Base-by-base conservation (phyloP, 1,140 invertebrate genomes). In the Xylocopa sonorina region DNA sequence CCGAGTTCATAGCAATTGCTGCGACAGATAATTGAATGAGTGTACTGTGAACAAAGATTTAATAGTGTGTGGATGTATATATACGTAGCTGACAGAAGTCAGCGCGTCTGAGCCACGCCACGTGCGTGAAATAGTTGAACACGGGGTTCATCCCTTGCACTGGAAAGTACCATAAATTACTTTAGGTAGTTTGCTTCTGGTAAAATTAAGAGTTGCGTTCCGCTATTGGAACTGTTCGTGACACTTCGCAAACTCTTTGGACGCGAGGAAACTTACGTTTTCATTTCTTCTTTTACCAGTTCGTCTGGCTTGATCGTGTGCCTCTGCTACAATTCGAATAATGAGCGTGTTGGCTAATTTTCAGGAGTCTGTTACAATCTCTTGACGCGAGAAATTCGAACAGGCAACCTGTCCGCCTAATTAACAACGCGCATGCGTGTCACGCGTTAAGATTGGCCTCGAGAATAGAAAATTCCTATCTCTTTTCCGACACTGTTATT, bases 171-270 rank as follows among this genome's bases (percentile, higher is more conserved):
- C 18, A 43, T 1, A 53, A 62, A 74, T 74, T 74, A 68, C 5
- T 46, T 76, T 76, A 77, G n/a, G n/a, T n/a, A n/a, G 63, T n/a
- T 27, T 48, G 18, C 41, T 27, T 16, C 41, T 21, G 41, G 2
- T 7, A n/a, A 46, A 77, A 77, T 77, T 68, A 66, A 58, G 32
- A 76, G 41, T 68, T 58, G n/a, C 12, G n/a, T 46, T 16, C 62
- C 3, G 3, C 2, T n/a, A 14, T 9, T 43, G 50, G 2, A 55
- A 57, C 63, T 46, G 10, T 18, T 18, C 21, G n/a, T 18, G 7
- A 43, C 51, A 29, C n/a, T 29, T 53, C n/a, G 9, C 12, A 46
- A 46, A 34, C 10, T 10, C 10, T 6, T 38, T 5, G n/a, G 16
- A 5, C 18, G 4, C 10, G 34, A 21, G 0, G 6, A 24, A 75